A percentile compares a stretch with the other conserved stretches of the same genome.
phyloP scores from a whole-genome alignment of 2,888 invertebrate genomes.

The Zonitis immaculata region DNA sequence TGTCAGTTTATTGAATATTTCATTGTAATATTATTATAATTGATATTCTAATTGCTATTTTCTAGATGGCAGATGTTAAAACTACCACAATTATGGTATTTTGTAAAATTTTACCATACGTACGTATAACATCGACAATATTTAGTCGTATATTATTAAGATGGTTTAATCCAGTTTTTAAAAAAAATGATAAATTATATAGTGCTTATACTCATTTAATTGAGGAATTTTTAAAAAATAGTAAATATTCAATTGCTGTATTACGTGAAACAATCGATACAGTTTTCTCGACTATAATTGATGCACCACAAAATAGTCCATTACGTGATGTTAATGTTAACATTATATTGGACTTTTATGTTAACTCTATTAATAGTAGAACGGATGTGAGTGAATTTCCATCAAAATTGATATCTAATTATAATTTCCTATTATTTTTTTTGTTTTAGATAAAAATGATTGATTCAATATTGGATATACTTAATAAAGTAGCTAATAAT shows the following conservation, averaged over 20 bases:
- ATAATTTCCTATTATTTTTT: not conserved
- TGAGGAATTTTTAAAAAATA: not conserved
- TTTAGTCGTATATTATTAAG: not conserved
- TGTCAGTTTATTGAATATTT: not conserved
- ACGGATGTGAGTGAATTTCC: not conserved
- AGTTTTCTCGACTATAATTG: constrained; percentile 12
- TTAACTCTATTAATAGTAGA: constrained; percentile 2
- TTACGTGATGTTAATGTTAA: constrained; percentile 16
- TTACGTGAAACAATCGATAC: constrained; percentile 16
- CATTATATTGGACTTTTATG: constrained; percentile 14
- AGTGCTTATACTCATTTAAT: not conserved
- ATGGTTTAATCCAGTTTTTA: not conserved
- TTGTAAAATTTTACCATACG: not conserved
- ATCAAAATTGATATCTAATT: not conserved
- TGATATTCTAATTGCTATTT: not conserved
- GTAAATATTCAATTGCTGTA: not conserved
- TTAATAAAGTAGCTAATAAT: not conserved
- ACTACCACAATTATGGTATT: not conserved
- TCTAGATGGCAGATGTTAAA: not conserved
- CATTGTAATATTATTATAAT: no score
- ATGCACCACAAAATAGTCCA: constrained; percentile 18
- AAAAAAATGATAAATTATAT: not conserved
- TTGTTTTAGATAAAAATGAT: not conserved
- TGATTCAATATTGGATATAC: not conserved
- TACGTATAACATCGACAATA: not conserved